Conservation (phyloP, 2,113 vertebrate genomes). For the Gallinago jamesoni region DNA sequence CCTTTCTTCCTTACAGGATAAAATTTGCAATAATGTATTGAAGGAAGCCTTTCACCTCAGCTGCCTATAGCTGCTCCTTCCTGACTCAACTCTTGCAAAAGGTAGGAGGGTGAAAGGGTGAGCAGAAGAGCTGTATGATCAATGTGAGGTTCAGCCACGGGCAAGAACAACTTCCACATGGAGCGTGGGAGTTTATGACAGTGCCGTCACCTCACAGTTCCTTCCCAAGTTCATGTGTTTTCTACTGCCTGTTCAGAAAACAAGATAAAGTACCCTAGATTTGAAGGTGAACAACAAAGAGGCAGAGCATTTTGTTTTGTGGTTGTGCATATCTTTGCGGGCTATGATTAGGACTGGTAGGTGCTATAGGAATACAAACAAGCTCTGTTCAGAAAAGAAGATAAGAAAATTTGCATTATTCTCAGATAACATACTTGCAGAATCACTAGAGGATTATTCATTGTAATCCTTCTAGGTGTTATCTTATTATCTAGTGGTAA, state of each 20-base stretch:
- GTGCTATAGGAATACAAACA: neutral
- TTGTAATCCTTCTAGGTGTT: neutral
- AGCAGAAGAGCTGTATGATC: neutral
- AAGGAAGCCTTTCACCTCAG: neutral
- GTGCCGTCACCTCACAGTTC: neutral
- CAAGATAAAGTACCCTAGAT: neutral
- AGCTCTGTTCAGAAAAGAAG: neutral
- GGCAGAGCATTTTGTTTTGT: neutral
- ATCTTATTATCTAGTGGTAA: slow-evolving; percentile 8
- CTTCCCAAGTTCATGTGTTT: neutral
- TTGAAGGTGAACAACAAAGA: neutral
- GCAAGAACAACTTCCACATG: neutral
- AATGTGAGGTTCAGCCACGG: neutral
- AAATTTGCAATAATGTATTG: neutral
- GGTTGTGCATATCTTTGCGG: neutral
- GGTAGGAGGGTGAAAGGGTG: neutral
- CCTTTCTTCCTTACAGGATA: neutral
- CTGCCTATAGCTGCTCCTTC: neutral
- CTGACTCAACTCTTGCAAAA: neutral
- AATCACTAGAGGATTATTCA: neutral
- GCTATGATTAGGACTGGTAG: neutral
- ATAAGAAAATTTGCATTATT: neutral
- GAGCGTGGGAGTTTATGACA: neutral
- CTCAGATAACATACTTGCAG: neutral
- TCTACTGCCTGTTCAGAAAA: neutral